Evolutionary conservation across 2,797 vertebrate species (phyloP), one percentile per base, ranked within the genome.

Genomic region (Vipera latastei): DNA sequence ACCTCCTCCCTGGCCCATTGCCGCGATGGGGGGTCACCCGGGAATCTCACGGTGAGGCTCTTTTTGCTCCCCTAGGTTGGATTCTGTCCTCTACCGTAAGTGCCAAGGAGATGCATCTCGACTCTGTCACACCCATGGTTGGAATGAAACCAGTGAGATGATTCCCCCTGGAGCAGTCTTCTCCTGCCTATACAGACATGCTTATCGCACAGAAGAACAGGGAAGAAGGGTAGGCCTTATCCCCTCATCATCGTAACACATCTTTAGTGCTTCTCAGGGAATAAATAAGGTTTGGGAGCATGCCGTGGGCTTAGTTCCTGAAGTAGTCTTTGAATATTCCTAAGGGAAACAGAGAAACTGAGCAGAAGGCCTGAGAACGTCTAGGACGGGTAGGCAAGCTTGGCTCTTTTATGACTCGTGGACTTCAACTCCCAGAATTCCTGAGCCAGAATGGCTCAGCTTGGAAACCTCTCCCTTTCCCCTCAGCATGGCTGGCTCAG

Each of bases 131-230:
- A 98, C 99, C 22, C 98, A 98, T 0, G 98, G 98, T 94, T 99
- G 99, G 99, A 99, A 99, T 0, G 99, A 99, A 95, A 99, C 99
- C 0, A 99, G 97, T 0, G 99, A 99, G 95, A 97, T 98, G 93
- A 99, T 99, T 98, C 99, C 99, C 0, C 97, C 99, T 0, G 99
- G 99, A 0, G 98, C 99, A 28, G 97, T 99, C 18, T 99, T 99
- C 97, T 99, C 99, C 95, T 99, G 99, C 95, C 96, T 99, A 73
- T 99, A 99, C 89, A 98, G 99, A 65, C 99, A 99, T 0, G 99
- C 99, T 0, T 99, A 99, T 96, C 99, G 99, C 88, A 99, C 99
- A 0, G 99, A 99, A 97, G 99, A 99, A 93, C 99, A 99, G 93
- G 99, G 99, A 0, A 97, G 99, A 73, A 97, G 99, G 98, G 99